Evolutionary conservation across 53 echinoderm and acorn worm genomes (phyloP).

Genomic region (Crossaster papposus): DNA sequence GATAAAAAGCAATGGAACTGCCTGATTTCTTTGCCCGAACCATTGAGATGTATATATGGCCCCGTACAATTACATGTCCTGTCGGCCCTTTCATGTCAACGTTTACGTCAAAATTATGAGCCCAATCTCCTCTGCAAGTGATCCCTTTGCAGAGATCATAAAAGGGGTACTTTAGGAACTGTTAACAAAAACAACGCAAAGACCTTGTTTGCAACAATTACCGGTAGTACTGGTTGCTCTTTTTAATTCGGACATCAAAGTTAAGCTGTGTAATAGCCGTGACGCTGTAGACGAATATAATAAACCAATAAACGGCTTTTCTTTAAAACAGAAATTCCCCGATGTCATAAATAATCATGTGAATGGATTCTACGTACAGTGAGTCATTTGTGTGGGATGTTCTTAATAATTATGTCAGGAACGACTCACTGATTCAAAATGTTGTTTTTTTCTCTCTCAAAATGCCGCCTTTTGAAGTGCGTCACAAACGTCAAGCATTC

Average conservation of each 20-base stretch:
- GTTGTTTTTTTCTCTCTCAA: background rate
- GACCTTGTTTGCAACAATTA: constrained; percentile 30
- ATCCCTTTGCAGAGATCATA: constrained; percentile 27
- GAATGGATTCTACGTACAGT: background rate
- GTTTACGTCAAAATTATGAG: constrained; percentile 40
- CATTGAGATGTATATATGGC: background rate
- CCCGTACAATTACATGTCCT: constrained; percentile 11
- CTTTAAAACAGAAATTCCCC: background rate
- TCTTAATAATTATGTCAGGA: background rate
- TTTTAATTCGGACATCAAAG: constrained; percentile 27
- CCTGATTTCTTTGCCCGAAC: background rate
- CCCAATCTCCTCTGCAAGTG: constrained; percentile 1
- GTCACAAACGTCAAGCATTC: too few species aligned
- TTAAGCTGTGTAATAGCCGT: background rate
- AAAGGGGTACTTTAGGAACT: constrained; percentile 36
- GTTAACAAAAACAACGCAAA: constrained; percentile 19
- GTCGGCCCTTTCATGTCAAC: background rate
- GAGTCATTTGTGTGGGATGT: background rate
- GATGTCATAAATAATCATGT: background rate
- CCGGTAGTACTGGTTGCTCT: background rate
- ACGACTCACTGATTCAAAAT: background rate
- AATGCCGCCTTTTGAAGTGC: too few species aligned
- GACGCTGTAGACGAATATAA: background rate
- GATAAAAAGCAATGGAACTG: background rate
- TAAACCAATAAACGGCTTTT: background rate